Evolutionary conservation across 2,888 invertebrate species (phyloP).

Genomic region (Chrysolina americana): DNA sequence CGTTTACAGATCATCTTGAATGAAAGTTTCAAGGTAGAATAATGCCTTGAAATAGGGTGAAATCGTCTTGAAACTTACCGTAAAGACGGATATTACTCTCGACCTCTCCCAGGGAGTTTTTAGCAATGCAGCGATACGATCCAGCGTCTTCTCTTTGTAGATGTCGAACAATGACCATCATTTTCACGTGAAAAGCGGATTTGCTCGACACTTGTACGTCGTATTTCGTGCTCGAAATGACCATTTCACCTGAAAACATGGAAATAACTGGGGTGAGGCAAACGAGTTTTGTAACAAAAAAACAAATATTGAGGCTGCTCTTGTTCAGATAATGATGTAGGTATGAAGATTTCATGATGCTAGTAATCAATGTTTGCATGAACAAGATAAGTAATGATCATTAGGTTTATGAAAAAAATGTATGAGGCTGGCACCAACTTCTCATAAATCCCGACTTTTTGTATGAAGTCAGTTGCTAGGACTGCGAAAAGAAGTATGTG

Average conservation of each 20-base stretch:
- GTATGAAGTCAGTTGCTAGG: too few relatives aligned
- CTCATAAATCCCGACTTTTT: too few relatives aligned
- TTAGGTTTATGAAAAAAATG: too few relatives aligned
- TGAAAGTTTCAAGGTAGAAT: conserved; percentile 33
- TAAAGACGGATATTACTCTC: conserved; percentile 90
- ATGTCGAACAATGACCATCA: conserved; percentile 84
- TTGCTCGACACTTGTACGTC: conserved; percentile 80
- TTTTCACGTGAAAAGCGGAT: conserved; percentile 86
- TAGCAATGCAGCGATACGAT: conserved; percentile 88
- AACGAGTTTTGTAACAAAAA: neutral
- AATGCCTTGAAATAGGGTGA: conserved; percentile 27
- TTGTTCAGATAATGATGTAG: too few relatives aligned
- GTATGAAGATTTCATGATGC: too few relatives aligned
- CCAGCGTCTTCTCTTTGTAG: conserved; percentile 84
- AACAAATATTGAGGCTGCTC: too few relatives aligned
- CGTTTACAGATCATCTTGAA: conserved; percentile 30
- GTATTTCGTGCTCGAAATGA: conserved; percentile 85
- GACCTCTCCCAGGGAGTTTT: conserved; percentile 89
- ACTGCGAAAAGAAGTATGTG: too few relatives aligned
- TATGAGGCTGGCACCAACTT: too few relatives aligned
- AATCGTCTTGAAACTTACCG: conserved; percentile 74
- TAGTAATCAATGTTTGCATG: too few relatives aligned
- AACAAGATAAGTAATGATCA: too few relatives aligned
- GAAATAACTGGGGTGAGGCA: conserved; percentile 40
- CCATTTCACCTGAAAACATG: conserved; percentile 81